Evolutionary conservation across 2,113 vertebrate genomes (phyloP).

Genomic region (Oryzias melastigma): DNA sequence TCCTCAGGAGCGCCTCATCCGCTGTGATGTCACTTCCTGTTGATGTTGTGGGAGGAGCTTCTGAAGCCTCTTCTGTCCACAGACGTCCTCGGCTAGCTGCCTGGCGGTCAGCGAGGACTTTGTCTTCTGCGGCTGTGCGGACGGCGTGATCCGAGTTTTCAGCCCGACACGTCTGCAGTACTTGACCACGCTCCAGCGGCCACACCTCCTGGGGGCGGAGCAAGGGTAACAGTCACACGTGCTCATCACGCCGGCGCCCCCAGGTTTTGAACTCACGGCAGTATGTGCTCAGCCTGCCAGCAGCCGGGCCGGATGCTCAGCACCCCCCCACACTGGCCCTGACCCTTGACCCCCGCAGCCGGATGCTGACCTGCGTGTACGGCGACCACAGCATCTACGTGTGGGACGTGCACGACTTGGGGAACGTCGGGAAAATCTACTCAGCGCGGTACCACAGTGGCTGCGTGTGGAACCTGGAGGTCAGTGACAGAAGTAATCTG

Average conservation of each 20-base stretch:
- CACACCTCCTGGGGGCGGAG: conserved; percentile 77
- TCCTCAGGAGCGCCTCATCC: too few relatives aligned
- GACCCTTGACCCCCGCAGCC: conserved; percentile 75
- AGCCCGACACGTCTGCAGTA: conserved; percentile 74
- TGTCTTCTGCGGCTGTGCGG: conserved; percentile 88
- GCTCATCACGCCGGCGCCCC: not conserved
- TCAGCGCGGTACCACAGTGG: conserved; percentile 89
- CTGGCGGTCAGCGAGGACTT: conserved; percentile 76
- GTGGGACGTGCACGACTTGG: conserved; percentile 82
- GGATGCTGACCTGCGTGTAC: conserved; percentile 84
- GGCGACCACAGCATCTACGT: conserved; percentile 89
- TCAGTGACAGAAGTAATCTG: conserved; percentile 31
- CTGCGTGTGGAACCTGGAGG: conserved; percentile 87
- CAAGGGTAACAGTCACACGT: too few relatives aligned
- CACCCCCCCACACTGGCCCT: conserved; percentile 84
- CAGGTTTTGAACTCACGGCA: not conserved
- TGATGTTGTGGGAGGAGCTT: not conserved
- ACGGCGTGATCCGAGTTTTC: conserved; percentile 82
- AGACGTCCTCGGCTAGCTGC: conserved; percentile 80
- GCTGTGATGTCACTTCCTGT: too few relatives aligned
- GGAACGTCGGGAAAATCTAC: conserved; percentile 74
- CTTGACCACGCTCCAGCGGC: conserved; percentile 80
- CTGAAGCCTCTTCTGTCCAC: not conserved
- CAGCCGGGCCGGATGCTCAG: conserved; percentile 48
- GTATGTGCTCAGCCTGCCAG: conserved; percentile 31